A percentile compares a stretch with the other conserved stretches of the same genome.
Evolutionary conservation across 2,888 invertebrate species (phyloP).

Genomic region (Criorhina ranunculi): DNA sequence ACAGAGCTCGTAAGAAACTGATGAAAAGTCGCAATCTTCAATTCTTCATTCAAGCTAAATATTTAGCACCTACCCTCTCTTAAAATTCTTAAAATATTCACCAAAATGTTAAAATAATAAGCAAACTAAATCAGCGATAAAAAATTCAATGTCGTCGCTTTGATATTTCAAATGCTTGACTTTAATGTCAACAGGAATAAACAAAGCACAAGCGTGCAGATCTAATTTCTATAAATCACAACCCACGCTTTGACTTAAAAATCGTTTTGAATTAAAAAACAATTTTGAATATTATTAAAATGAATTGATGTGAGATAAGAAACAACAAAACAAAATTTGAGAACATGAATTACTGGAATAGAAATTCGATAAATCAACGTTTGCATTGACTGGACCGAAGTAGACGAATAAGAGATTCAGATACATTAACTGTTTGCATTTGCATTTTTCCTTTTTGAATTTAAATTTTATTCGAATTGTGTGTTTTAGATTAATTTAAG

Average conservation of each 20-base stretch:
- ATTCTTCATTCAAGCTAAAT: no score
- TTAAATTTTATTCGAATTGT: background rate
- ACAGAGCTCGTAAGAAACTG: no score
- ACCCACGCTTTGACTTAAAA: slow-evolving; percentile 33
- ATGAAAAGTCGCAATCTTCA: no score
- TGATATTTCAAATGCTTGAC: slow-evolving; percentile 27
- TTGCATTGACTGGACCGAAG: background rate
- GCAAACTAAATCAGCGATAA: background rate
- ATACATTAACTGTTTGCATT: background rate
- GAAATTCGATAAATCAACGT: slow-evolving; percentile 36
- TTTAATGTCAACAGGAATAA: slow-evolving; percentile 28
- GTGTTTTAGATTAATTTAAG: slow-evolving; percentile 23
- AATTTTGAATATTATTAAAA: background rate
- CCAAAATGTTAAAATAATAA: slow-evolving; percentile 1
- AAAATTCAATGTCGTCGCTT: background rate
- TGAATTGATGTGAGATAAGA: background rate
- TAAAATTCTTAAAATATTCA: background rate
- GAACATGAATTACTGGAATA: slow-evolving; percentile 21
- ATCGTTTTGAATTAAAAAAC: no score
- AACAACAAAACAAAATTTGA: background rate
- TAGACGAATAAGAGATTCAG: background rate
- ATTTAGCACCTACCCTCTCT: no score
- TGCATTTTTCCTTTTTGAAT: background rate
- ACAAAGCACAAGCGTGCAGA: slow-evolving; percentile 1
- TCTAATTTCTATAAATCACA: slow-evolving; percentile 43